Base-by-base conservation (phyloP, 1,140 invertebrate species). In the Dinoponera quadriceps region DNA sequence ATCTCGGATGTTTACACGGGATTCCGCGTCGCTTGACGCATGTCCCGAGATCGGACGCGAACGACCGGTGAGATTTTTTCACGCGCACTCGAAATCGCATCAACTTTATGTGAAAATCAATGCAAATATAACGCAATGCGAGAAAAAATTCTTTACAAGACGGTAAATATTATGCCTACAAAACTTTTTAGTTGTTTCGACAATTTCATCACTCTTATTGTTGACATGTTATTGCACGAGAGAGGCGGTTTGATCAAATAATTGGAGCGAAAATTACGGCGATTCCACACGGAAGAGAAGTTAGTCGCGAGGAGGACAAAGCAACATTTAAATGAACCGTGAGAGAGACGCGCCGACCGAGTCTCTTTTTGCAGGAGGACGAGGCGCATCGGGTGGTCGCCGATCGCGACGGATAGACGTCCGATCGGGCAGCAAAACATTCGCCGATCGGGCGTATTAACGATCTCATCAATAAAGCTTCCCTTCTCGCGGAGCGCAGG, bases 391-490 rank as follows among this genome's bases (percentile, higher is more conserved):
- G 91, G 91, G 91, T 92, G 91, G 91, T 92, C 91, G 91, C 85
- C 82, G 91, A 92, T 92, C 91, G 91, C 91, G 91, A 92, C 87
- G 90, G 91, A 92, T 92, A 92, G 91, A 92, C 90, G 91, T 87
- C 85, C 86, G 89, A 89, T 88, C 54, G 86, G 87, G 54, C 88
- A 63, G 85, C 91, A 92, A 92, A 92, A 92, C 91, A 92, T 92
- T 66, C 63, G 48, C 68, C 83, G 89, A 90, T 91, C 88, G 84
- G 90, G 84, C 85, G 90, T 91, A 92, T 91, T 92, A 92, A 92
- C 91, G 91, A 92, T 92, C 91, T 91, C 91, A 90, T 91, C 91
- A 88, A 92, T 92, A 91, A 91, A 87, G 88, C 87, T 88, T 87
- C 88, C 60, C 87, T 49, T 65, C 85, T 54, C 29, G 55, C 72